Evolutionary conservation across 1,140 invertebrate genomes (phyloP).

Genomic region (Calliphora vicina): DNA sequence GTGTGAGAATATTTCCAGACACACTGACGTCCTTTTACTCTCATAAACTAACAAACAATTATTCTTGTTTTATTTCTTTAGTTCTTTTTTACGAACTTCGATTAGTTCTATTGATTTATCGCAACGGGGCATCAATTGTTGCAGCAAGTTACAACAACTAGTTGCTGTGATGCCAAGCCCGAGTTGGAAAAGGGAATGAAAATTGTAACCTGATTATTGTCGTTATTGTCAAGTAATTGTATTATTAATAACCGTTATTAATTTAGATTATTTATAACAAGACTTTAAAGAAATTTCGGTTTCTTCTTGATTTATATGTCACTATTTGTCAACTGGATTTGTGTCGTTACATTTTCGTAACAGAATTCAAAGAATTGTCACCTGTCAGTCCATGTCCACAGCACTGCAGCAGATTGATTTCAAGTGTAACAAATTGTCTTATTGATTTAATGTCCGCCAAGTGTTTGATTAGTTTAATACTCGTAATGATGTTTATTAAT

Average conservation of each 20-base stretch:
- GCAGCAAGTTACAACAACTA: background rate
- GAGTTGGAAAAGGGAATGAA: background rate
- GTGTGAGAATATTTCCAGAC: conserved; percentile 60
- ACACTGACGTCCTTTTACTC: conserved; percentile 48
- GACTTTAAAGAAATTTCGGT: background rate
- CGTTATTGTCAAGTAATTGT: conserved; percentile 11
- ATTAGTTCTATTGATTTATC: conserved; percentile 29
- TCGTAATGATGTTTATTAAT: background rate
- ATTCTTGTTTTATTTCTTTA: conserved; percentile 18
- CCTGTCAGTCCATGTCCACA: background rate
- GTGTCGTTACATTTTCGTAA: background rate
- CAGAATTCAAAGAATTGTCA: background rate
- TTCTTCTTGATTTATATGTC: background rate
- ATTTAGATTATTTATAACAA: background rate
- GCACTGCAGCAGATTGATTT: background rate
- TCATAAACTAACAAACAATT: conserved; percentile 31
- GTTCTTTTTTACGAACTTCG: background rate
- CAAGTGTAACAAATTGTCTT: background rate
- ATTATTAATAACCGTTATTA: conserved; percentile 33
- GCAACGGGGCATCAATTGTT: background rate
- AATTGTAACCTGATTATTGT: conserved; percentile 19
- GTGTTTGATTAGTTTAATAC: background rate
- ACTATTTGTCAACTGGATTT: background rate
- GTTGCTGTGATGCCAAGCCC: too few species aligned
- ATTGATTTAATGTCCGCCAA: background rate